These are phyloP conservation scores for Peribatodes rhomboidaria DNA, from an alignment of 2,888 invertebrate species.

Conservation along the genomic window DNA sequence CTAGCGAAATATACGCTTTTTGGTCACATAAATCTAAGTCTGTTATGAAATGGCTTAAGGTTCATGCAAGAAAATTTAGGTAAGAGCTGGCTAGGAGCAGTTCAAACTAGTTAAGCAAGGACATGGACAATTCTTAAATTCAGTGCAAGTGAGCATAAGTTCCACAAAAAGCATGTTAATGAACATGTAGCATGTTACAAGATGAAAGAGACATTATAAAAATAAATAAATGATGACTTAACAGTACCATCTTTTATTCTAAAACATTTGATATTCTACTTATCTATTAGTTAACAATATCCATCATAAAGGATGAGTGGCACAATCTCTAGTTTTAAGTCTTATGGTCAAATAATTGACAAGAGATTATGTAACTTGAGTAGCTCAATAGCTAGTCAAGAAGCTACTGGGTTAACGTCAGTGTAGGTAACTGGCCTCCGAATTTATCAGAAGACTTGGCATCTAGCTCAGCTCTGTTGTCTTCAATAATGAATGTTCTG, in stretches of 20 bases:
- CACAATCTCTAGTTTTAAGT: not conserved
- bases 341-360: not conserved
- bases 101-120: too few species aligned
- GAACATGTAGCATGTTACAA: not conserved
- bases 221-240: slow-evolving; percentile 35
- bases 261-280: slow-evolving; percentile 55
- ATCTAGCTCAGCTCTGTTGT: slow-evolving; percentile 88
- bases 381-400: too few species aligned
- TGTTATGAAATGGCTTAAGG: too few species aligned
- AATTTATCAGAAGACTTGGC: slow-evolving; percentile 55
- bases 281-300: slow-evolving; percentile 52
- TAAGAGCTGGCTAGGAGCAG: too few species aligned
- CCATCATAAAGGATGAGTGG: slow-evolving; percentile 11
- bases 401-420: slow-evolving; percentile 66
- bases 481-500: slow-evolving; percentile 92
- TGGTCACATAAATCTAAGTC: too few species aligned
- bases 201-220: not conserved
- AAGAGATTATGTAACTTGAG: not conserved
- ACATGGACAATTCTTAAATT: too few species aligned
- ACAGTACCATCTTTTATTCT: slow-evolving; percentile 50
- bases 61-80: too few species aligned
- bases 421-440: slow-evolving; percentile 63
- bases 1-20: too few species aligned
- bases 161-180: too few species aligned
- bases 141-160: too few species aligned